phyloP scores from a whole-genome alignment of 2,797 vertebrate genomes.

The Acrossocheilus fasciatus region DNA sequence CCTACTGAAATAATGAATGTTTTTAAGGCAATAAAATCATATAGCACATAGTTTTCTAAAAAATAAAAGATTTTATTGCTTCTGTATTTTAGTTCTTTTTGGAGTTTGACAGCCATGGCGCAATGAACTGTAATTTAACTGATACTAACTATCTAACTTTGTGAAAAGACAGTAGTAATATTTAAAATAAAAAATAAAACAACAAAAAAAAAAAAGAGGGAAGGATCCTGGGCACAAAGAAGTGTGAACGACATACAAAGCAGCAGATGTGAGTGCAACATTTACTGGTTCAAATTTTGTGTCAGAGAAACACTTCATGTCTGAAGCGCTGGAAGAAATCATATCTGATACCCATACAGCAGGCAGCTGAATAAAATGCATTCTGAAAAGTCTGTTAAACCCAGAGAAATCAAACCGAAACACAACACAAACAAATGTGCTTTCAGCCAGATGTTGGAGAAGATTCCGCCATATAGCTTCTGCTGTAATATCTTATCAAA shows the following conservation, averaged over 20 bases:
- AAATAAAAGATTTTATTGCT: too few relatives aligned
- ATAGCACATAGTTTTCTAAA: too few relatives aligned
- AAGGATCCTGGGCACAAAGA: not conserved
- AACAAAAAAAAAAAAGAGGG: too few relatives aligned
- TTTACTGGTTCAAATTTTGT: slow-evolving; percentile 10
- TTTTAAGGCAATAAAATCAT: too few relatives aligned
- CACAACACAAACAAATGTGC: not conserved
- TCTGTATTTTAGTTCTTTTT: too few relatives aligned
- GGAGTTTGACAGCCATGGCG: too few relatives aligned
- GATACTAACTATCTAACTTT: too few relatives aligned
- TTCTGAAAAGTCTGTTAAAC: not conserved
- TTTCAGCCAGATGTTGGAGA: not conserved
- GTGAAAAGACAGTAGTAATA: too few relatives aligned
- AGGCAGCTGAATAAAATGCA: not conserved
- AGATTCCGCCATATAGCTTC: not conserved
- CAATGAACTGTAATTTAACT: too few relatives aligned
- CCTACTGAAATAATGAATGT: too few relatives aligned
- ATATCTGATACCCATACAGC: not conserved
- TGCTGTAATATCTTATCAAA: not conserved
- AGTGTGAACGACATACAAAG: not conserved
- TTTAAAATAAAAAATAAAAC: too few relatives aligned
- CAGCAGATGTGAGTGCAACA: not conserved
- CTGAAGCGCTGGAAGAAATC: not conserved
- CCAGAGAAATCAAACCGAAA: not conserved
- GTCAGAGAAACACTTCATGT: not conserved